Percentiles rank a stretch among this genome's conserved stretches.
phyloP scores from a whole-genome alignment of 2,888 invertebrate genomes.

The Heliconius aoede region DNA sequence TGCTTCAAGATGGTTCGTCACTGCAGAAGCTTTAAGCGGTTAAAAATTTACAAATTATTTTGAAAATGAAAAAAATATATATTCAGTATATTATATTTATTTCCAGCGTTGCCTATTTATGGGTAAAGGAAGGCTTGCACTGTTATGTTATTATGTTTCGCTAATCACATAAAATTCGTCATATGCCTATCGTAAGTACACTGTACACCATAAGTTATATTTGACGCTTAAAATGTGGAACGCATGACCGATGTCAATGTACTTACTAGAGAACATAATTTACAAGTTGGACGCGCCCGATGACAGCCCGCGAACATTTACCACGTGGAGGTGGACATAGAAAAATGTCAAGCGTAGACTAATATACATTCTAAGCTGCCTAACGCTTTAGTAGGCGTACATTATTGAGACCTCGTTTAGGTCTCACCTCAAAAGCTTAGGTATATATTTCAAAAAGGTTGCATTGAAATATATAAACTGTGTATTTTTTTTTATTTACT shows the following conservation, averaged over 20 bases:
- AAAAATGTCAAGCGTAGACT: constrained; percentile 25
- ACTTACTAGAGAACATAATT: constrained; percentile 67
- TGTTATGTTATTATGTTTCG: constrained; percentile 34
- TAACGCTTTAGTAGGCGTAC: neutral
- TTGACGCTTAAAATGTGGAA: constrained; percentile 45
- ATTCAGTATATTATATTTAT: too few species aligned
- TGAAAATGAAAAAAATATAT: too few species aligned
- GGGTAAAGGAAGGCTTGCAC: too few species aligned
- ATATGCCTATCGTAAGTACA: constrained; percentile 39
- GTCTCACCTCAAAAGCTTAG: too few species aligned
- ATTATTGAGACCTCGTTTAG: neutral
- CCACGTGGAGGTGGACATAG: constrained; percentile 31
- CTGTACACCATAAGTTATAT: constrained; percentile 44
- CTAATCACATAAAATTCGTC: constrained; percentile 43
- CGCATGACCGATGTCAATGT: constrained; percentile 45
- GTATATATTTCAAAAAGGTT: neutral
- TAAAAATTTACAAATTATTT: too few species aligned
- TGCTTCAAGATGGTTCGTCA: too few species aligned
- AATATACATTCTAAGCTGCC: constrained; percentile 25
- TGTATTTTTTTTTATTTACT: too few species aligned
- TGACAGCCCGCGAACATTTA: constrained; percentile 48
- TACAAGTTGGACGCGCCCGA: constrained; percentile 55
- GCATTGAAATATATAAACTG: neutral
- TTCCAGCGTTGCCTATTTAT: neutral
- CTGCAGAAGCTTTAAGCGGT: too few species aligned